Evolutionary conservation across 2,113 vertebrate genomes (phyloP), one percentile per base, ranked within the genome.

Genomic region (Pimephales promelas): DNA sequence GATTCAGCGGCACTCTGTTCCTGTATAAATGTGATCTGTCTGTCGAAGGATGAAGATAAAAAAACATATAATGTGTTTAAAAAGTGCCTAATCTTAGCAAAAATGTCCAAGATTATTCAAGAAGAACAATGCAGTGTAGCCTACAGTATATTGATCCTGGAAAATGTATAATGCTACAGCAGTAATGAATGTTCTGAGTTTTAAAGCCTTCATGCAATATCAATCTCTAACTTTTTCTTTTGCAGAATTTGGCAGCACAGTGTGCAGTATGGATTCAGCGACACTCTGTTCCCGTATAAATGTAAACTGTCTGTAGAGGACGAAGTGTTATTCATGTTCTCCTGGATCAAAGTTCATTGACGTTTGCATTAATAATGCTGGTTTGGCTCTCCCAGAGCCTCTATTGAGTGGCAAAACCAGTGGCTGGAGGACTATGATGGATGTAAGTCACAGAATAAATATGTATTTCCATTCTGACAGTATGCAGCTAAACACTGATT

Each of bases 331-430:
- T 95, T 96, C 71, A 97, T 97, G 97, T 97, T 97, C 88, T 93
- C 95, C 0, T 93, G 94, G 56, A 93, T 98, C 90, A 95, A 90
- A 82, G 93, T 90, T 3, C 92, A 94, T 98, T 68, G 96, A 97
- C 0, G 96, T 98, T 34, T 98, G 96, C 90, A 94, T 97, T 94
- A 97, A 97, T 92, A 98, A 97, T 0, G 96, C 96, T 0, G 97
- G 96, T 73, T 73, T 97, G 87, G 96, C 94, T 20, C 92, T 94
- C 20, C 91, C 95, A 0, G 96, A 97, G 83, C 87, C 94, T 1
- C 90, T 97, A 87, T 91, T 97, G 49, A 94, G 86, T 0, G 97
- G 96, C 40, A 94, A 62, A 84, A 97, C 95, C 0, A 93, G 95
- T 1, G 89, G 93, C 75, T 98, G 97, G 97, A 94, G 90, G 89